Conservation (phyloP, 2,113 vertebrate species). For the Eira barbara region DNA sequence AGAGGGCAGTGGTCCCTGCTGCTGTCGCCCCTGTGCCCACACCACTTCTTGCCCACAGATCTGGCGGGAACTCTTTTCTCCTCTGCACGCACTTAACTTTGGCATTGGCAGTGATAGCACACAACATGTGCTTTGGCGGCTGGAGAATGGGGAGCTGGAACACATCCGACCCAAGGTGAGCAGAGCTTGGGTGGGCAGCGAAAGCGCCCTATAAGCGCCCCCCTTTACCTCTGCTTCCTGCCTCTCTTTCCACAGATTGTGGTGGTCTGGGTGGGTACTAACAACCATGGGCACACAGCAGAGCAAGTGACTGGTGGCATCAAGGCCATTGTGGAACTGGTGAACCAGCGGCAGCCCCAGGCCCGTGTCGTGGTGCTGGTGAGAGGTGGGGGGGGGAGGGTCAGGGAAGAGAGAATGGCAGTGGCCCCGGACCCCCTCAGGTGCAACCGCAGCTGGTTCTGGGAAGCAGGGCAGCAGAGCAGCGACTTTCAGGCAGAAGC, state of each 20-base stretch:
- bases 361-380: slow-evolving; percentile 90
- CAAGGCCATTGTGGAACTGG: slow-evolving; percentile 87
- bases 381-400: slow-evolving; percentile 43
- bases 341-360: slow-evolving; percentile 88
- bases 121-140: slow-evolving; percentile 93
- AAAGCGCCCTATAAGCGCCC: background rate
- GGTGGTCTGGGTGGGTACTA: slow-evolving; percentile 93
- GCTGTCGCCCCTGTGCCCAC: background rate
- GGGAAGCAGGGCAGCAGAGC: background rate
- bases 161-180: slow-evolving; percentile 93
- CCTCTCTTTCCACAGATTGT: slow-evolving; percentile 83
- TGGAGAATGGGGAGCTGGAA: slow-evolving; percentile 91
- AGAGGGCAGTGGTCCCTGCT: background rate
- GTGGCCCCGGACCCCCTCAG: background rate
- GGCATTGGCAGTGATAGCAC: slow-evolving; percentile 91
- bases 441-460: background rate
- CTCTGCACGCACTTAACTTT: slow-evolving; percentile 93
- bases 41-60: slow-evolving; percentile 80
- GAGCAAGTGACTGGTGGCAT: slow-evolving; percentile 90
- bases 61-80: slow-evolving; percentile 93
- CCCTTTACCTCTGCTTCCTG: background rate
- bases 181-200: background rate
- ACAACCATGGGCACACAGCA: slow-evolving; percentile 90
- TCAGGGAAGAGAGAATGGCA: background rate
- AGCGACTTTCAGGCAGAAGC: background rate